phyloP scores from a whole-genome alignment of 2,888 invertebrate genomes.

The Scaptomyza flava region DNA sequence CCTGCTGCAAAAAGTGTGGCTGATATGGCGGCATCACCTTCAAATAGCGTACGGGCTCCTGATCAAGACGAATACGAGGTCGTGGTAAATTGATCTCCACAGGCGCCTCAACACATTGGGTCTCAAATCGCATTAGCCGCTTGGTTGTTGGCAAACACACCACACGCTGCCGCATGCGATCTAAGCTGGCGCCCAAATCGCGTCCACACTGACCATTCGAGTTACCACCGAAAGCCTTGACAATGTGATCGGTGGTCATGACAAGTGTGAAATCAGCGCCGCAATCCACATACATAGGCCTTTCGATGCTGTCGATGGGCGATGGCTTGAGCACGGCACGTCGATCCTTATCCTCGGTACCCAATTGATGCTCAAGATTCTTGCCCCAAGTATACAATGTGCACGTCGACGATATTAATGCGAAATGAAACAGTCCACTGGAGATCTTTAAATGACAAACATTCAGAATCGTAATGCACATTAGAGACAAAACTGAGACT shows the following conservation, averaged over 20 bases:
- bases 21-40: slow-evolving; percentile 83
- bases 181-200: slow-evolving; percentile 81
- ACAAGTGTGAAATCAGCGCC: slow-evolving; percentile 84
- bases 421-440: slow-evolving; percentile 94
- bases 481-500: not conserved
- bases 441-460: slow-evolving; percentile 84
- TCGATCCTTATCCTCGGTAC: slow-evolving; percentile 85
- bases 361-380: slow-evolving; percentile 95
- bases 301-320: slow-evolving; percentile 82
- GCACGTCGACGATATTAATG: slow-evolving; percentile 89
- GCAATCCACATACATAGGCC: slow-evolving; percentile 83
- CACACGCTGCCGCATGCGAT: slow-evolving; percentile 83
- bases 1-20: slow-evolving; percentile 80
- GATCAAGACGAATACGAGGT: slow-evolving; percentile 81
- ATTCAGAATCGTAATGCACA: not conserved
- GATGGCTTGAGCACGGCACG: slow-evolving; percentile 81
- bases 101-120: slow-evolving; percentile 83
- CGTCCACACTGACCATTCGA: slow-evolving; percentile 84
- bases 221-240: slow-evolving; percentile 84
- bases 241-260: slow-evolving; percentile 82
- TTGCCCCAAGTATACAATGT: slow-evolving; percentile 93
- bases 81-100: slow-evolving; percentile 83
- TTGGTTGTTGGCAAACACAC: slow-evolving; percentile 84
- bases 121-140: slow-evolving; percentile 84
- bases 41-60: slow-evolving; percentile 83